Percentiles rank a stretch among this genome's conserved stretches.
Evolutionary conservation across 2,113 vertebrate genomes (phyloP).

Genomic region (Indicator indicator): DNA sequence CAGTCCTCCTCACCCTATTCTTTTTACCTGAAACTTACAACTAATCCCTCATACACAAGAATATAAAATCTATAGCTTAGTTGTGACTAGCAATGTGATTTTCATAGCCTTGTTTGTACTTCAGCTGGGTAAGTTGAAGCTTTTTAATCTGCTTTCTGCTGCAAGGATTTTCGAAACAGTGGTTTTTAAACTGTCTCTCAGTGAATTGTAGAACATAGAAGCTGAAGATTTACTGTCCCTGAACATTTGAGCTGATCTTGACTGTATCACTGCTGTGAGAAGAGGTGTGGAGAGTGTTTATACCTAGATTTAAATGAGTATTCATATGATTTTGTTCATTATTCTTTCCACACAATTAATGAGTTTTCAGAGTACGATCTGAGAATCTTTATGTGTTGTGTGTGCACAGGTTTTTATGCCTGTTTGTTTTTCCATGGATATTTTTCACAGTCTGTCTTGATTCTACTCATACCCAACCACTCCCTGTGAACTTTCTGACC

Average conservation of each 20-base stretch:
- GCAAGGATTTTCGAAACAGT: background rate
- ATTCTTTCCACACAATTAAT: background rate
- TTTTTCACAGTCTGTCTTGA: background rate
- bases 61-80: background rate
- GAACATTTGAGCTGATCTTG: background rate
- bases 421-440: background rate
- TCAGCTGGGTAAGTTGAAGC: background rate
- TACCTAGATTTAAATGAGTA: background rate
- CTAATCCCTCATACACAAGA: background rate
- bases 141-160: constrained; percentile 4
- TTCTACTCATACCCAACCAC: background rate
- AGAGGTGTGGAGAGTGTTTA: background rate
- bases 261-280: background rate
- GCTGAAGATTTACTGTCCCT: background rate
- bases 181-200: background rate
- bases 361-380: background rate
- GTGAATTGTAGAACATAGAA: background rate
- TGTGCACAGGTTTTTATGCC: background rate
- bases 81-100: background rate
- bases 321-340: background rate
- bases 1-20: background rate
- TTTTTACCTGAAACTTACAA: background rate
- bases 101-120: constrained; percentile 7
- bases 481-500: background rate
- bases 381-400: background rate